Conservation (phyloP, 2,113 vertebrate genomes). For the Ciconia boyciana region DNA sequence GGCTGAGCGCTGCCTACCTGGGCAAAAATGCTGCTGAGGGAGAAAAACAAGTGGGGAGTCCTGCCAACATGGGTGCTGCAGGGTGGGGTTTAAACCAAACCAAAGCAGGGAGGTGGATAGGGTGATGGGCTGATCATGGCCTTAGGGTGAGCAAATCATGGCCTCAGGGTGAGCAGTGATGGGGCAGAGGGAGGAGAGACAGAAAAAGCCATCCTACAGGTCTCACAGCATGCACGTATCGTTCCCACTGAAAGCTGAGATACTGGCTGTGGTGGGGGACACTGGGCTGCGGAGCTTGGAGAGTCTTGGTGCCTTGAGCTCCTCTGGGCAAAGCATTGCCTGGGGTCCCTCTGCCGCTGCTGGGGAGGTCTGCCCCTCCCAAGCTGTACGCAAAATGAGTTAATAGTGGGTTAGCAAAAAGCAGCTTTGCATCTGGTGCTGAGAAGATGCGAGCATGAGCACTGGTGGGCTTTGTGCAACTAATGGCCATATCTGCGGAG, state of each 20-base stretch:
- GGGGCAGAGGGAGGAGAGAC: background rate
- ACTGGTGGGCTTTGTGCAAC: background rate
- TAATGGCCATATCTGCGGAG: background rate
- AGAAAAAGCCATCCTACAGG: background rate
- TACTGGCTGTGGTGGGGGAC: background rate
- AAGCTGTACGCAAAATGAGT: background rate
- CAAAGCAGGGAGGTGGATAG: background rate
- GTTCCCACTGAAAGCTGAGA: background rate
- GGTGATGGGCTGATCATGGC: background rate
- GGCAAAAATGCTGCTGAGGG: background rate
- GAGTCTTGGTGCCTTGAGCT: background rate
- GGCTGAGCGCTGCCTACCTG: background rate
- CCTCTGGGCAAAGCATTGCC: background rate
- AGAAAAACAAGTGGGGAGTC: background rate
- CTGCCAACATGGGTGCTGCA: background rate
- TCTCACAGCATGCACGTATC: accelerated
- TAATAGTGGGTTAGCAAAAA: background rate
- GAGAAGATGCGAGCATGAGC: background rate
- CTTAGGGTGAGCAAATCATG: background rate
- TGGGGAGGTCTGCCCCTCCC: background rate
- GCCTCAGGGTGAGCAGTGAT: background rate
- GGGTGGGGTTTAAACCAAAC: background rate
- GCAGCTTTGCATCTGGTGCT: background rate
- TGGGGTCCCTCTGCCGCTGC: background rate
- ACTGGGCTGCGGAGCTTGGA: background rate